A percentile compares a stretch with the other conserved stretches of the same genome.
Evolutionary conservation across 2,888 invertebrate genomes (phyloP).

Genomic region (Hydraecia micacea): DNA sequence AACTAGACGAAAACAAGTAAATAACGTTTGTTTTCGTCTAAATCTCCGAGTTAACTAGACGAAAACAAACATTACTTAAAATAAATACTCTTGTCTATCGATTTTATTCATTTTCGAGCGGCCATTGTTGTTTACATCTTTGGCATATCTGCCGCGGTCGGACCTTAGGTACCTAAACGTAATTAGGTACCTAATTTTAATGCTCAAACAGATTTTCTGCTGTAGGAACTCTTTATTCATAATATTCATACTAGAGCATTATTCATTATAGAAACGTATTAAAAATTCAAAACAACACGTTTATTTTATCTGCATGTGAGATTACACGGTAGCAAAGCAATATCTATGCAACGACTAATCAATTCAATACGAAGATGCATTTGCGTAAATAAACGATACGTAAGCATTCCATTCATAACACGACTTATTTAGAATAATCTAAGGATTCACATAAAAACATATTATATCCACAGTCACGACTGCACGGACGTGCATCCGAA

Average conservation of each 20-base stretch:
- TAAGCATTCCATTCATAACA: conserved; percentile 77
- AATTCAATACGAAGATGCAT: conserved; percentile 73
- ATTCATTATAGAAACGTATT: conserved; percentile 62
- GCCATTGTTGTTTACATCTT: too few species aligned
- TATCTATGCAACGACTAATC: conserved; percentile 72
- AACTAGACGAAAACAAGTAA: too few species aligned
- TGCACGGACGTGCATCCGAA: conserved; percentile 44
- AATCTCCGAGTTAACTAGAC: too few species aligned
- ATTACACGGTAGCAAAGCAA: conserved; percentile 71
- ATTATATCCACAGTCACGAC: conserved; percentile 63
- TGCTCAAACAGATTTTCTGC: conserved; percentile 1
- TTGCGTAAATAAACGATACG: conserved; percentile 78
- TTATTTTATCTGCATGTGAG: conserved; percentile 65
- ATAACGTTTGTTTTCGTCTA: too few species aligned
- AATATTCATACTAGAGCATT: conserved; percentile 19
- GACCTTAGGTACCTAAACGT: too few species aligned
- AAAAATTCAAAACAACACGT: conserved; percentile 66
- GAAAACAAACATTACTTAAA: too few species aligned
- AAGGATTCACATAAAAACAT: conserved; percentile 65
- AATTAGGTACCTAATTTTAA: not conserved
- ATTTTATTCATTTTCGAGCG: too few species aligned
- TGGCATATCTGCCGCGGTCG: too few species aligned
- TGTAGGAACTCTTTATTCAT: conserved; percentile 16
- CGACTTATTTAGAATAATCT: conserved; percentile 71
- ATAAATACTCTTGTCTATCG: too few species aligned